phyloP scores from a whole-genome alignment of 2,797 vertebrate genomes.

The Clarias pachynema region DNA sequence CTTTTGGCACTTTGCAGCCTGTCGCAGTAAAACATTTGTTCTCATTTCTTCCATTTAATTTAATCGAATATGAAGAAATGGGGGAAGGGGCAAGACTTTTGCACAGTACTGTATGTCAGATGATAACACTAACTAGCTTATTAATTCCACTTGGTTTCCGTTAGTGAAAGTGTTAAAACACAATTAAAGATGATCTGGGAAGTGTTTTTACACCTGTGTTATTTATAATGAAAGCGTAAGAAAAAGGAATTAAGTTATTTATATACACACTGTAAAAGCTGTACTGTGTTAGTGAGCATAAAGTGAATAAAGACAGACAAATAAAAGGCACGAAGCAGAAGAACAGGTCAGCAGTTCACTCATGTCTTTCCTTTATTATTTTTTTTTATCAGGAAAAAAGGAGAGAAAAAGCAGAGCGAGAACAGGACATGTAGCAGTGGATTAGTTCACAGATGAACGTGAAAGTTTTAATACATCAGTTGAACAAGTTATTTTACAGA shows the following conservation, averaged over 20 bases:
- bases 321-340: conserved; percentile 61
- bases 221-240: not conserved
- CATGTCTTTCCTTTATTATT: conserved; percentile 77
- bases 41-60: no score
- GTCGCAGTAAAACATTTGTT: no score
- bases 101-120: no score
- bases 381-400: conserved; percentile 71
- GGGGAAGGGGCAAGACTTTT: no score
- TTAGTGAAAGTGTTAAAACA: no score
- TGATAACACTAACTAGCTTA: no score
- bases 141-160: no score
- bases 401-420: conserved; percentile 65
- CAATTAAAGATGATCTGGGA: not conserved
- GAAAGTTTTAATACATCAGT: conserved; percentile 67
- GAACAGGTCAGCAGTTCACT: conserved; percentile 72
- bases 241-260: not conserved
- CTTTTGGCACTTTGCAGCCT: no score
- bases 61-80: no score
- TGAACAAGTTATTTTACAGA: conserved; percentile 64
- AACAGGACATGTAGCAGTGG: conserved; percentile 69
- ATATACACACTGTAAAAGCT: not conserved
- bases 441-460: conserved; percentile 74
- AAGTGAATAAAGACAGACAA: conserved; percentile 1
- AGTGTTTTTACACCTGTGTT: not conserved
- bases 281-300: not conserved